Conservation (phyloP, 1,140 invertebrate genomes). For the Grapholita molesta region DNA sequence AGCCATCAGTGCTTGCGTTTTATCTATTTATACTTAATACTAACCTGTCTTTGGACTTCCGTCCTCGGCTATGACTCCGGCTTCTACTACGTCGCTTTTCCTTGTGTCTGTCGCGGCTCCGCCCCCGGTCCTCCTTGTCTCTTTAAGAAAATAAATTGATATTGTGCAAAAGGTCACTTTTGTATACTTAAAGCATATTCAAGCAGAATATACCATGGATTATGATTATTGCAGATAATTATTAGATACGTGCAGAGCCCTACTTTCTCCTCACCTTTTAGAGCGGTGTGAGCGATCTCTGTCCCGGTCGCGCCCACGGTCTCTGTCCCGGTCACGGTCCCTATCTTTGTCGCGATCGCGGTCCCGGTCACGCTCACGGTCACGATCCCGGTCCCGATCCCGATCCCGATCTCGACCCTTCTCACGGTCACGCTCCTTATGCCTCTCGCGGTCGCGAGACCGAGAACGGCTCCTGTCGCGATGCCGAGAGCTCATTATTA, state of each 20-base stretch:
- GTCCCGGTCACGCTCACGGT: slow-evolving; percentile 59
- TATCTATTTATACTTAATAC: no score
- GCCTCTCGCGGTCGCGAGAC: slow-evolving; percentile 58
- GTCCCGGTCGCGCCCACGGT: slow-evolving; percentile 68
- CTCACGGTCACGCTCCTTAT: slow-evolving; percentile 38
- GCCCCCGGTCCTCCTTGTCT: slow-evolving; percentile 69
- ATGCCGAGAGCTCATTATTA: slow-evolving; percentile 68
- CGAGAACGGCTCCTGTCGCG: slow-evolving; percentile 68
- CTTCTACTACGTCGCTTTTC: slow-evolving; percentile 73
- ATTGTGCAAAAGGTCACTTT: background rate
- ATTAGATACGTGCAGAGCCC: background rate
- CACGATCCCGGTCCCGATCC: slow-evolving; percentile 53
- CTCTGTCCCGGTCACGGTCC: slow-evolving; percentile 61
- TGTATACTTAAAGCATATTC: background rate
- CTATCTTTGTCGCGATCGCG: slow-evolving; percentile 51
- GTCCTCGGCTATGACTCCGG: slow-evolving; percentile 68
- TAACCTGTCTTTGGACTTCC: slow-evolving; percentile 78
- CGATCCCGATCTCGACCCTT: slow-evolving; percentile 63
- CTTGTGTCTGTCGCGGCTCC: slow-evolving; percentile 68
- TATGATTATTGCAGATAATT: background rate
- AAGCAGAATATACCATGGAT: background rate
- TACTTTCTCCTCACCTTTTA: slow-evolving; percentile 52
- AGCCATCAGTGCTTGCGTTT: no score
- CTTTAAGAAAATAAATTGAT: slow-evolving; percentile 30
- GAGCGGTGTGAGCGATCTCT: slow-evolving; percentile 60